Evolutionary conservation across 37 sponge, comb jelly and placozoan species (phyloP).

Genomic region (Agelas oroides): DNA sequence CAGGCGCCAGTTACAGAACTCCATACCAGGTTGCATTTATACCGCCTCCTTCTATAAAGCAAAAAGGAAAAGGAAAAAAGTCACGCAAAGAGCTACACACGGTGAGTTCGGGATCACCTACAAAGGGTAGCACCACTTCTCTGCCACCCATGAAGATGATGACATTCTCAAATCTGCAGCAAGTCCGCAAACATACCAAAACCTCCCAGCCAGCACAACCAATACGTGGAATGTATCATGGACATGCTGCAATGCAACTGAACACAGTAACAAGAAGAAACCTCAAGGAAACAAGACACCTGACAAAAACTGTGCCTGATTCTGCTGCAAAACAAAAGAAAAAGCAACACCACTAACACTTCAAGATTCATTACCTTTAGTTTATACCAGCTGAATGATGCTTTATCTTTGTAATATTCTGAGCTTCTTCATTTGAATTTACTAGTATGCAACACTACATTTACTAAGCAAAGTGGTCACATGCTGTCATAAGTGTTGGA

Average conservation of each 20-base stretch:
- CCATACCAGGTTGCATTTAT: conserved; percentile 23
- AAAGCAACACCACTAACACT: no score
- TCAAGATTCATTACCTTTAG: no score
- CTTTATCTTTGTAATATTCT: no score
- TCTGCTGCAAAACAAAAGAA: no score
- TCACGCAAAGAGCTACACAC: not conserved
- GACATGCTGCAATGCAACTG: conserved; percentile 3
- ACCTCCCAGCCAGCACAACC: not conserved
- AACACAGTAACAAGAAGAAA: no score
- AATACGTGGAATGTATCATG: not conserved
- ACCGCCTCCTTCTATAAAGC: not conserved
- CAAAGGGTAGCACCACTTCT: not conserved
- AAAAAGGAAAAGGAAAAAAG: not conserved
- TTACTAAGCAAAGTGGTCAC: no score
- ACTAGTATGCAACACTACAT: no score
- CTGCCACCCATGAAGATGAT: conserved; percentile 13
- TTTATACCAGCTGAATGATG: no score
- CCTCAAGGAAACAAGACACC: no score
- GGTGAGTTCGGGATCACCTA: not conserved
- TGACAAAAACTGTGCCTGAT: no score
- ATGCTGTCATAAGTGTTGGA: no score
- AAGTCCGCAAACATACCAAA: not conserved
- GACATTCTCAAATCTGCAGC: conserved; percentile 9
- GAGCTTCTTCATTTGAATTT: no score
- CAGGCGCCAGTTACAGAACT: not conserved